A percentile compares a stretch with the other conserved stretches of the same genome.
Conservation (phyloP, 2,797 vertebrate genomes). For the Austrolebias charrua region DNA sequence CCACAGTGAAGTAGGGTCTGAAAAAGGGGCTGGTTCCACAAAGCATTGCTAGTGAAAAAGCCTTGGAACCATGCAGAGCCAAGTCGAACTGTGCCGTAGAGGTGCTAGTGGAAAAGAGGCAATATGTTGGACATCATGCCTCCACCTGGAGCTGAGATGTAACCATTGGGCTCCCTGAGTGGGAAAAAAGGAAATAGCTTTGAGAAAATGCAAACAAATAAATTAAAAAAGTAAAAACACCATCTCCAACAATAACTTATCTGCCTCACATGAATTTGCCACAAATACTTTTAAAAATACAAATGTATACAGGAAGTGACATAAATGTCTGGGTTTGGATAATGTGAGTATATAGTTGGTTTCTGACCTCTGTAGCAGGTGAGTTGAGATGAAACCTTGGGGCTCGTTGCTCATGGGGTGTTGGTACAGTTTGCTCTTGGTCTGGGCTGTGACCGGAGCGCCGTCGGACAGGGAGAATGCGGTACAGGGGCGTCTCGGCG, state of each 20-base stretch:
- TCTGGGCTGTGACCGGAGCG: slow-evolving; percentile 93
- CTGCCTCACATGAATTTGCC: neutral
- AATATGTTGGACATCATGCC: slow-evolving; percentile 71
- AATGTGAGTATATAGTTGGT: neutral
- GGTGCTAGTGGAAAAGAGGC: too few species aligned
- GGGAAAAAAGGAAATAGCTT: slow-evolving; percentile 12
- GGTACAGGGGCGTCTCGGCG: slow-evolving; percentile 92
- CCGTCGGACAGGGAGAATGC: slow-evolving; percentile 95
- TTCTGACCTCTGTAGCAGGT: slow-evolving; percentile 92
- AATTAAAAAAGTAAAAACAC: neutral
- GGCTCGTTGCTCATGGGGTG: slow-evolving; percentile 91
- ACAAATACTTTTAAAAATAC: too few species aligned
- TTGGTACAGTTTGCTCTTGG: slow-evolving; percentile 92
- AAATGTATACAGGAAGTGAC: too few species aligned
- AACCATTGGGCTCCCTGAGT: slow-evolving; percentile 92
- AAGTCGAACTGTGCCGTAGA: too few species aligned
- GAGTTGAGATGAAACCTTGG: slow-evolving; percentile 93
- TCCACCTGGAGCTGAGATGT: slow-evolving; percentile 84
- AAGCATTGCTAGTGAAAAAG: too few species aligned
- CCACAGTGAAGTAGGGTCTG: too few species aligned
- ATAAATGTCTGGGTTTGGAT: slow-evolving; percentile 1
- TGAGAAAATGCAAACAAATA: slow-evolving; percentile 5
- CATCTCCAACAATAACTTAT: too few species aligned
- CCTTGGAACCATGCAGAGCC: too few species aligned
- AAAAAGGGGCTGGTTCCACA: too few species aligned